Percentiles rank a stretch among this genome's conserved stretches.
Conservation (phyloP, 2,888 invertebrate species). For the Sinhomidia bicolor region DNA sequence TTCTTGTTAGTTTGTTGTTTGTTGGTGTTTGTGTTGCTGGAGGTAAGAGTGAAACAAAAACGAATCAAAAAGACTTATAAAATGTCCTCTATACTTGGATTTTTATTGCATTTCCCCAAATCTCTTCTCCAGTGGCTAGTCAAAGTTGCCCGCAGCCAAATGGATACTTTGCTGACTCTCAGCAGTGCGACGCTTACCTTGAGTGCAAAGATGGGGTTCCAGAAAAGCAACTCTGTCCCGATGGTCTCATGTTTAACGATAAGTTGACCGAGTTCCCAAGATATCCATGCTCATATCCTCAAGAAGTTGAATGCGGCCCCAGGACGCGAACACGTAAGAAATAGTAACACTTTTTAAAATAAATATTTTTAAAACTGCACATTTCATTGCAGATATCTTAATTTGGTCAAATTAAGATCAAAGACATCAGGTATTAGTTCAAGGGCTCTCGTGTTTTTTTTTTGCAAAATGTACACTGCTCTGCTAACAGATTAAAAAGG, state of each 20-base stretch:
- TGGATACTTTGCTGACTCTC: constrained; percentile 83
- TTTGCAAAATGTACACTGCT: not conserved
- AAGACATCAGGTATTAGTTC: not conserved
- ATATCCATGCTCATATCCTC: constrained; percentile 91
- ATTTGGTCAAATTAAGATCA: not conserved
- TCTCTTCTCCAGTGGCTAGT: not conserved
- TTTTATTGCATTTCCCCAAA: not conserved
- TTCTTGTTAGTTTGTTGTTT: not conserved
- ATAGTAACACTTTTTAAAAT: not conserved
- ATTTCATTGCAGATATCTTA: not conserved
- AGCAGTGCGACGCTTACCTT: constrained; percentile 88
- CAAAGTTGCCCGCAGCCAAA: constrained; percentile 77
- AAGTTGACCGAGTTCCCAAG: constrained; percentile 83
- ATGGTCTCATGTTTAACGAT: constrained; percentile 91
- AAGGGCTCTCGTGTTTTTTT: constrained; percentile 13
- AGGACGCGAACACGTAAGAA: constrained; percentile 86
- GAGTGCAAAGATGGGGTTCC: constrained; percentile 89
- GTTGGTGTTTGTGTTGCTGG: constrained; percentile 26
- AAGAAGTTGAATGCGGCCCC: constrained; percentile 89
- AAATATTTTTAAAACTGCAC: not conserved
- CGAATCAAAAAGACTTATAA: too few species aligned
- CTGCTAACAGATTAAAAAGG: not conserved
- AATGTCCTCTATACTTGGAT: not conserved
- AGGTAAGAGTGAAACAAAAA: constrained; percentile 39
- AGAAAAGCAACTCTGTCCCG: constrained; percentile 90